Evolutionary conservation across 2,888 invertebrate genomes (phyloP).

Genomic region (Spodoptera littoralis): DNA sequence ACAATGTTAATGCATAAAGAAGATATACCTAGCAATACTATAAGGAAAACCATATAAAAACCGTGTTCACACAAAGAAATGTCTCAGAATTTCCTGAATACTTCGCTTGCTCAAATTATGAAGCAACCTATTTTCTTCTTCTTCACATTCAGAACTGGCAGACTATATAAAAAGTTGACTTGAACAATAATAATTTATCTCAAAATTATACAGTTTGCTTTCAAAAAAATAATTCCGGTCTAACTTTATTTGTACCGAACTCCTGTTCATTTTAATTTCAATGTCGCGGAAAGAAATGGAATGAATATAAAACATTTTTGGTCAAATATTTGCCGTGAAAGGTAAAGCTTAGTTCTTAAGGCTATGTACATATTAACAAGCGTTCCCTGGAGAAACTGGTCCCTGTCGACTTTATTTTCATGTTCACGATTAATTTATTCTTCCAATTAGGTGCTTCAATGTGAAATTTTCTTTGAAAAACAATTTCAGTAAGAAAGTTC

Average conservation of each 20-base stretch:
- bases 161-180: constrained; percentile 31
- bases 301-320: constrained; percentile 72
- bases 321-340: constrained; percentile 64
- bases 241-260: constrained; percentile 58
- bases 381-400: constrained; percentile 28
- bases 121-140: constrained; percentile 22
- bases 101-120: constrained; percentile 11
- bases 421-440: constrained; percentile 50
- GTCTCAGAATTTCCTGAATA: constrained; percentile 1
- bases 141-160: constrained; percentile 28
- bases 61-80: background rate
- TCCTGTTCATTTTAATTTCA: constrained; percentile 62
- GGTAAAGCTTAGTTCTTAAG: constrained; percentile 53
- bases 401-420: constrained; percentile 49
- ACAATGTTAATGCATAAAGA: too few relatives aligned
- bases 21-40: too few relatives aligned
- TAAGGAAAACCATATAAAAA: too few relatives aligned
- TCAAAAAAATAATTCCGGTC: constrained; percentile 43
- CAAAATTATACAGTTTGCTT: constrained; percentile 55
- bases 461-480: constrained; percentile 35
- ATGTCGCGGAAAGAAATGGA: constrained; percentile 53
- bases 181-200: constrained; percentile 43
- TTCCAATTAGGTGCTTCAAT: constrained; percentile 43
- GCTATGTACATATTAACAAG: constrained; percentile 55
- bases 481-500: constrained; percentile 8